Evolutionary conservation across 2,113 vertebrate species (phyloP).

Genomic region (Ophiodon elongatus): DNA sequence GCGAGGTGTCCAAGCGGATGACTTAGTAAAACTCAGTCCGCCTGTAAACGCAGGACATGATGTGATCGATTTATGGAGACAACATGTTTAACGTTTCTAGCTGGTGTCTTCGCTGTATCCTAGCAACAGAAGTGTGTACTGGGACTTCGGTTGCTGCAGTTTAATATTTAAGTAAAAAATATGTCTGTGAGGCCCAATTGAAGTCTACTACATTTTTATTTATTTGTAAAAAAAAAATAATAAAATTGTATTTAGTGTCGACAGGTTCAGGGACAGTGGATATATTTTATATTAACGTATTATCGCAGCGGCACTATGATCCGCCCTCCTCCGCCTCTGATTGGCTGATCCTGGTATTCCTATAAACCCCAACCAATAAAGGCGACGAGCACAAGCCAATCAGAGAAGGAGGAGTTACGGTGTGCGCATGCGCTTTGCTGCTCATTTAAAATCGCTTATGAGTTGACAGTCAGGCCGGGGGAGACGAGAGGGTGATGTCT

Average conservation of each 20-base stretch:
- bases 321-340: neutral
- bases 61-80: too few species aligned
- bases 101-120: slow-evolving; percentile 57
- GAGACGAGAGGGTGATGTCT: neutral
- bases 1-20: slow-evolving; percentile 23
- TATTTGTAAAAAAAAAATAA: neutral
- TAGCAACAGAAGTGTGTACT: slow-evolving; percentile 63
- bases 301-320: neutral
- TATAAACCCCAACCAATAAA: neutral
- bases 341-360: neutral
- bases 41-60: neutral
- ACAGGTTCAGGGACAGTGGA: neutral
- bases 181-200: accelerated
- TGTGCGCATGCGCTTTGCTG: slow-evolving; percentile 63
- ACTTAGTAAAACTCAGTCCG: slow-evolving; percentile 37
- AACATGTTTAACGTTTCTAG: neutral
- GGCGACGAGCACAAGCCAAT: neutral
- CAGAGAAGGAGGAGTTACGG: neutral
- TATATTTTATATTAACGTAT: neutral
- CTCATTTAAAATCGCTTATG: slow-evolving; percentile 31
- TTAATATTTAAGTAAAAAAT: neutral
- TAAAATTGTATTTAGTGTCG: neutral
- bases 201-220: accelerated
- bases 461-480: slow-evolving; percentile 28
- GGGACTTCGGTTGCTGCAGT: neutral